Evolutionary conservation across 2,113 vertebrate species (phyloP).

Genomic region (Panthera leo): DNA sequence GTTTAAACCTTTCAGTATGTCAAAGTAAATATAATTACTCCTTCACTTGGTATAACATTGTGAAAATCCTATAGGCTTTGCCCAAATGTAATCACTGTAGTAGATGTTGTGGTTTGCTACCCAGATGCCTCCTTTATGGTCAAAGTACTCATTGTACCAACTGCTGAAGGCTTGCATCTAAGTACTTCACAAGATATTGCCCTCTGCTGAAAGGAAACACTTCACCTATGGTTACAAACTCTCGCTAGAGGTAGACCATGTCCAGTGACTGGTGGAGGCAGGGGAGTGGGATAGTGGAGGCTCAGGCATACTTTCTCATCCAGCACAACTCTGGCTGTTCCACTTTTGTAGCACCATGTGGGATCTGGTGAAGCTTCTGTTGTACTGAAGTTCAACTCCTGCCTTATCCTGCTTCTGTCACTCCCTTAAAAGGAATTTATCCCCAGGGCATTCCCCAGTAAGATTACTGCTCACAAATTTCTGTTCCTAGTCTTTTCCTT

Average conservation of each 20-base stretch:
- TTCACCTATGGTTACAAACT: background rate
- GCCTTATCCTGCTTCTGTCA: background rate
- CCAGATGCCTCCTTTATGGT: background rate
- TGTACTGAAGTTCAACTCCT: background rate
- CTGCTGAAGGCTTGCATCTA: background rate
- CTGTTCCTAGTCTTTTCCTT: background rate
- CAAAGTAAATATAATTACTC: background rate
- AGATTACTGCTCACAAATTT: background rate
- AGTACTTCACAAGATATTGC: background rate
- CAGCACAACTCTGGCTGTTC: background rate
- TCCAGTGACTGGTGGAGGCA: background rate
- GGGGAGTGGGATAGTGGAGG: too few species aligned
- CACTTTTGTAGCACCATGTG: rapidly evolving
- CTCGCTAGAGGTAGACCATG: background rate
- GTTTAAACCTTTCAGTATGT: background rate
- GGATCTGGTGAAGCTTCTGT: background rate
- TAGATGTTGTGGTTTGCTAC: background rate
- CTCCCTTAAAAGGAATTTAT: background rate
- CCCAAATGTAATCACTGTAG: background rate
- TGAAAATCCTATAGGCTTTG: background rate
- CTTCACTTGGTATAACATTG: background rate
- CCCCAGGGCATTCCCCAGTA: background rate
- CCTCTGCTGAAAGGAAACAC: background rate
- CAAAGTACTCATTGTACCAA: background rate
- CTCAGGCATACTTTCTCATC: background rate